Evolutionary conservation across 1,140 invertebrate genomes (phyloP), one percentile per base, ranked within the genome.

Genomic region (Pinna nobilis): DNA sequence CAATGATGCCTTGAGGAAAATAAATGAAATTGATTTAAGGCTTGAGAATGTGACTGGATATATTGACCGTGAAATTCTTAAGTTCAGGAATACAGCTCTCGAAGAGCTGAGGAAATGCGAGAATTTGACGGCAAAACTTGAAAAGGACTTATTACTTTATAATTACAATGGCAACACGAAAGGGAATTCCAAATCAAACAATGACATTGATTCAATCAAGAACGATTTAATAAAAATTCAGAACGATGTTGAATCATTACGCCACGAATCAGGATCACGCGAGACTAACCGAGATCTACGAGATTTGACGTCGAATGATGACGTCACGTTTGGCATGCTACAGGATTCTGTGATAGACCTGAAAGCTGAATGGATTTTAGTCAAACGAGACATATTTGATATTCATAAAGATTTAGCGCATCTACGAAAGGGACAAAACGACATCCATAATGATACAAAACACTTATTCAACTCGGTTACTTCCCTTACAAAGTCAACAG

Each of bases 331-430:
- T 71, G 67, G 61, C 70, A 47, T 15, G 64, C 74, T 70, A 32
- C 30, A 60, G 11, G 25, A 70, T 4, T 39, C 65, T 9, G 65
- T 64, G 5, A 59, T 63, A 9, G 86, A 88, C 72, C 64, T 88
- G 37, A 87, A 85, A 76, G 84, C 87, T 0, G 87, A 88, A 73
- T 88, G 86, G 87, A 73, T 88, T 25, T 69, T 88, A 1, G 71
- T 88, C 44, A 88, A 88, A 74, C 74, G 86, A n/a, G 83, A 88
- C n/a, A 51, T 87, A 4, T 81, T 85, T 25, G 55, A 83, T 6
- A 69, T 87, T 1, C 72, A 77, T 49, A 55, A 61, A 11, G 76
- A 81, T 35, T 71, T 66, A 25, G 50, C 30, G n/a, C 51, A 71
- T 18, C 50, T 84, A 3, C 80, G 75, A 59, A 50, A 49, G 6